Base-by-base conservation (phyloP, 2,797 vertebrate species). In the Spea hammondii region DNA sequence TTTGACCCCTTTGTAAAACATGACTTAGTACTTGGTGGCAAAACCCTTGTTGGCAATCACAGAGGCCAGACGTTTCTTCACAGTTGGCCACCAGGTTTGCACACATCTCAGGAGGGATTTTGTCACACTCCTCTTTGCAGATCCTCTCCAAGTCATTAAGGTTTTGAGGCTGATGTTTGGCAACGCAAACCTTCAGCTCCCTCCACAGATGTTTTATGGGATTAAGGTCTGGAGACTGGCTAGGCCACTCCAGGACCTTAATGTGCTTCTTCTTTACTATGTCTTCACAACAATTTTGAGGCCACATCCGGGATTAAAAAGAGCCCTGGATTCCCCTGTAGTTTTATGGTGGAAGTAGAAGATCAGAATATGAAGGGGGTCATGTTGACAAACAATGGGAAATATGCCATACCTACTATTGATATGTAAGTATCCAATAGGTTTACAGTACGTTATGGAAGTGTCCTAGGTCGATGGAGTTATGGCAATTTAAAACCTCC, bases 311-410 rank as follows among this genome's bases (percentile, higher is more conserved):
- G 92, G 85, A 96, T 99, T 79, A 98, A 96, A 89, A 99, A 97
- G 86, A 99, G 97, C 87, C 96, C 97, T 4, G 98, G 98, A 47
- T 99, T 99, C 86, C 98, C 98, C 55, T 93, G 95, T 4, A 98
- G 97, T 87, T 98, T 98, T 85, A 96, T 99, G 97, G 94, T 96
- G 82, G 96, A 98, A 85, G 98, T 99, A 84, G 95, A 98, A 44
- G 96, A 97, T 82, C 98, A 97, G 68, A 97, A 90, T 77, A 95
- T 95, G 9, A 99, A 97, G 87, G 98, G 97, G 59, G 98, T 95
- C 84, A 99, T 99, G 97, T 88, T 99, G 78, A 99, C 98, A 69
- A 99, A 95, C 91, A 95, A 92, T 32, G 98, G 98, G 45, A 95
- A 95, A 84, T 99, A 96, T 0, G 98, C 97, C 0, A 95, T 99